phyloP scores from a whole-genome alignment of 2,113 vertebrate species.

The Vidua chalybeata region DNA sequence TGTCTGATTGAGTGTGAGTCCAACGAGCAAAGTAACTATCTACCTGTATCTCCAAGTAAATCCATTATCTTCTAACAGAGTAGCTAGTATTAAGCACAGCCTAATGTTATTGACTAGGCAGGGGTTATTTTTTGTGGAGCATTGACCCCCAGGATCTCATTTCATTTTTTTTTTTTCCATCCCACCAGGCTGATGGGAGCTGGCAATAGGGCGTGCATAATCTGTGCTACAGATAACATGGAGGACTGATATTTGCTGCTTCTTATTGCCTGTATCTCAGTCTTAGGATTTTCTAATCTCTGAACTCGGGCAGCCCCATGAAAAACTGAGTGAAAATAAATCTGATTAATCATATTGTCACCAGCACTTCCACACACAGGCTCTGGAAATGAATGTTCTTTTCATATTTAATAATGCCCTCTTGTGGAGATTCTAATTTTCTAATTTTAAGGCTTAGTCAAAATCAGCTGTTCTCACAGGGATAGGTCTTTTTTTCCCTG shows the following conservation, averaged over 20 bases:
- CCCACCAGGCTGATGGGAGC: neutral
- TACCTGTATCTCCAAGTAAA: neutral
- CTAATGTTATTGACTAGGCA: neutral
- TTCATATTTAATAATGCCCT: neutral
- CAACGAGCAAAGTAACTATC: neutral
- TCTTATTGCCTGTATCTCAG: neutral
- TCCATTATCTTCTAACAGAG: neutral
- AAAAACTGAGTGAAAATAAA: neutral
- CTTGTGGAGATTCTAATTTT: neutral
- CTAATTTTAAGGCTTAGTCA: neutral
- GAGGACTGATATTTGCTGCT: neutral
- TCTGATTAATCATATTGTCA: neutral
- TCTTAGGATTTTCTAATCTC: neutral
- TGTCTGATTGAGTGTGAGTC: fast-evolving
- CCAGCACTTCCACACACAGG: neutral
- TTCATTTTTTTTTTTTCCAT: neutral
- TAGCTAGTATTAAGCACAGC: neutral
- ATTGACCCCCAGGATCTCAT: neutral
- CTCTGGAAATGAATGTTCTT: neutral
- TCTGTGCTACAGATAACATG: neutral
- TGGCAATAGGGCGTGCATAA: neutral
- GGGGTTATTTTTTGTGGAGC: neutral
- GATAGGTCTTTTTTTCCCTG: neutral
- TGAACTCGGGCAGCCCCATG: neutral
- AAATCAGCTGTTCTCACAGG: neutral